Conservation (phyloP, 2,113 vertebrate genomes). For the Capra hircus region DNA sequence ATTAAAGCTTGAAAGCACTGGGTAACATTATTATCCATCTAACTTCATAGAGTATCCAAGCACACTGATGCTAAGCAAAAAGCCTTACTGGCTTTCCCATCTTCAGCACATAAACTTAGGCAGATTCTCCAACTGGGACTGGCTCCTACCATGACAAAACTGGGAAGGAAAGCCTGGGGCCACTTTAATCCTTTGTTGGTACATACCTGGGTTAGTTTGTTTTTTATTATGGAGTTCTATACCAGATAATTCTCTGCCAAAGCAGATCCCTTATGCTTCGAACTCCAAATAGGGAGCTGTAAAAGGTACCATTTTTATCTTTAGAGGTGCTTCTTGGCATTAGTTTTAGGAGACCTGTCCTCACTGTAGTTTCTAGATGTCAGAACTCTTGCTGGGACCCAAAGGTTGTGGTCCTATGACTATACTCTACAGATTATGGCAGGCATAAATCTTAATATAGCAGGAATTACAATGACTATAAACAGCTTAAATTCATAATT, state of each 20-base stretch:
- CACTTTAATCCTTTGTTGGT: constrained; percentile 2
- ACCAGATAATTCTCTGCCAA: neutral
- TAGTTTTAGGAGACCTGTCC: neutral
- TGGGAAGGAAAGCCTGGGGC: neutral
- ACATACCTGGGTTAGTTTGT: neutral
- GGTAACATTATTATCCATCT: neutral
- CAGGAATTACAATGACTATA: neutral
- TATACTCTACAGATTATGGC: neutral
- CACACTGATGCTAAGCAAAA: neutral
- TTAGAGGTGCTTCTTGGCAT: neutral
- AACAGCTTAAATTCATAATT: neutral
- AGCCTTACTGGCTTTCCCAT: neutral
- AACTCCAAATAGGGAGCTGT: neutral
- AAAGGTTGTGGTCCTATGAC: neutral
- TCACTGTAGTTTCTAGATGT: neutral
- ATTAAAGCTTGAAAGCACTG: constrained; percentile 37
- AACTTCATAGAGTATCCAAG: neutral
- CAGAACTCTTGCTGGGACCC: neutral
- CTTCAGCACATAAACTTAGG: neutral
- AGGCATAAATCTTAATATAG: neutral
- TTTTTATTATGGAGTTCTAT: neutral
- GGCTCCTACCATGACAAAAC: neutral
- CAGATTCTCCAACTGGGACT: neutral
- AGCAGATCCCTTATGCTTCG: neutral
- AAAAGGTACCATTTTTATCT: neutral